Evolutionary conservation across 2,113 vertebrate species (phyloP).

Genomic region (Collichthys lucidus): DNA sequence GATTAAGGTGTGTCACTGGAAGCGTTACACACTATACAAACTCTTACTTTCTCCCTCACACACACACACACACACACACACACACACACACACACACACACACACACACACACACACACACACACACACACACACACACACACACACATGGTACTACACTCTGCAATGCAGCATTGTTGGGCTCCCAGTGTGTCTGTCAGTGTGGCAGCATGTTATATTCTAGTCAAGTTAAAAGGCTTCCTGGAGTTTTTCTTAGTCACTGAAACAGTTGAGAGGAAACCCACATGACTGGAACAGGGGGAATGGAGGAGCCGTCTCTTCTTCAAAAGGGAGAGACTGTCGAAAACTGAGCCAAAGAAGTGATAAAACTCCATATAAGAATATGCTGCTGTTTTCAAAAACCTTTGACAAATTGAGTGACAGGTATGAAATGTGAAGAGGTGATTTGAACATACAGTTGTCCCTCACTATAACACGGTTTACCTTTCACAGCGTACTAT

Average conservation of each 20-base stretch:
- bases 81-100: neutral
- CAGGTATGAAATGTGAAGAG: too few species aligned
- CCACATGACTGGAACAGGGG: neutral
- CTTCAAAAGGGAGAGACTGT: too few species aligned
- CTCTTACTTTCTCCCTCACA: neutral
- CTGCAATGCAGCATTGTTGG: conserved; percentile 32
- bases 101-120: neutral
- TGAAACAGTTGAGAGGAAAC: conserved; percentile 2
- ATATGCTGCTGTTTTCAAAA: too few species aligned
- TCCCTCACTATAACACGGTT: too few species aligned
- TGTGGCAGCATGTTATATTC: neutral
- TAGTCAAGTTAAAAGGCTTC: neutral
- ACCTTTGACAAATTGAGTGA: too few species aligned
- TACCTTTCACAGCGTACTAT: too few species aligned
- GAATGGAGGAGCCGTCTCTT: too few species aligned
- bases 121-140: neutral
- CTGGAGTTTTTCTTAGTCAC: neutral
- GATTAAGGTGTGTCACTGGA: conserved; percentile 31
- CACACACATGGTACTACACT: neutral
- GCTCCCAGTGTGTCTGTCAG: neutral
- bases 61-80: neutral
- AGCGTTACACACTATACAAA: neutral
- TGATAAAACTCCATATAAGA: too few species aligned
- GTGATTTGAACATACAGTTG: too few species aligned
- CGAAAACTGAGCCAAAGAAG: too few species aligned